Conservation (phyloP, 2,797 vertebrate species). For the Sciurus vulgaris region DNA sequence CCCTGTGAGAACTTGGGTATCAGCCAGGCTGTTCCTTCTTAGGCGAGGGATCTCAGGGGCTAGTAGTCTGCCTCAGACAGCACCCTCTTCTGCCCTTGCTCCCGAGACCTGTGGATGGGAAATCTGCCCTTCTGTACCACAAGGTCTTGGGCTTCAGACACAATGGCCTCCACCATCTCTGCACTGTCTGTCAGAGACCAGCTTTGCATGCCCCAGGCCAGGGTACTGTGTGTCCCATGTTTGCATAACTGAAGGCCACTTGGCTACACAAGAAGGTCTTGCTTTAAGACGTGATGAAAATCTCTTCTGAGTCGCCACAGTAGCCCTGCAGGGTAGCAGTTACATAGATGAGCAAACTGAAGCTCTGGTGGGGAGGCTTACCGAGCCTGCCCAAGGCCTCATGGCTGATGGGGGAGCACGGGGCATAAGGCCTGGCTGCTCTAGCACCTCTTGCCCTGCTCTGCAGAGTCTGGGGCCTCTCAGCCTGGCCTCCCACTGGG, state of each 20-base stretch:
- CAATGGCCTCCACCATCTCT: neutral
- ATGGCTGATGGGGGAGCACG: neutral
- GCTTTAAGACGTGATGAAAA: neutral
- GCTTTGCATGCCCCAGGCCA: neutral
- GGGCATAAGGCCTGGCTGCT: neutral
- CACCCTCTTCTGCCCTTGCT: neutral
- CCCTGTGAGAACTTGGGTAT: neutral
- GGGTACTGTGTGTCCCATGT: neutral
- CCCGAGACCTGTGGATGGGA: neutral
- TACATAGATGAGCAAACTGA: neutral
- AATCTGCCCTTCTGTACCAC: no score
- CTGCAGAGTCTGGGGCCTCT: neutral
- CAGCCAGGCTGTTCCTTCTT: neutral
- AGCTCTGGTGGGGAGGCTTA: neutral
- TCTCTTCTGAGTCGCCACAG: neutral
- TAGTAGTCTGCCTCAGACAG: neutral
- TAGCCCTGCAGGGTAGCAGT: neutral
- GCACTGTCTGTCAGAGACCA: neutral
- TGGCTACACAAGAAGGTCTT: neutral
- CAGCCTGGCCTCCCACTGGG: no score
- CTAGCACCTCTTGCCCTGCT: neutral
- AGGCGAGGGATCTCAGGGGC: neutral
- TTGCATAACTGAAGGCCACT: neutral
- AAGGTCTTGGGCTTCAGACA: neutral
- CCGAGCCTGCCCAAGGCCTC: neutral